phyloP scores from a whole-genome alignment of 2,113 vertebrate species.

The Halichoeres trimaculatus region DNA sequence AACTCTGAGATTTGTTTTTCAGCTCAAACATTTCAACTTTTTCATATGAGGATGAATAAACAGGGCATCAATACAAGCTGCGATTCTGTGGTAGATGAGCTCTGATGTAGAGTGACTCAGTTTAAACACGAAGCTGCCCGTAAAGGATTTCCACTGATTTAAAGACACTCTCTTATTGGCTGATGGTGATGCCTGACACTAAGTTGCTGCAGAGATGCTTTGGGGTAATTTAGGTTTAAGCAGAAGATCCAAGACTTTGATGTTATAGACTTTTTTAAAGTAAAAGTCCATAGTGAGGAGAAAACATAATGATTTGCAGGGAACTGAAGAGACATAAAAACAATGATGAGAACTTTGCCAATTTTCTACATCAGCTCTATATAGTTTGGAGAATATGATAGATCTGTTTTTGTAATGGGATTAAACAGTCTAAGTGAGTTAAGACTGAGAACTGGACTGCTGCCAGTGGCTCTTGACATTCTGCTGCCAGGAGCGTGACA shows the following conservation, averaged over 20 bases:
- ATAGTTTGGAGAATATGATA: constrained; percentile 39
- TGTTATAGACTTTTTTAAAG: constrained; percentile 15
- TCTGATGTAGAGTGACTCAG: constrained; percentile 8
- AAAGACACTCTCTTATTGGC: not conserved
- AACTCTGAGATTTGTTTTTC: not conserved
- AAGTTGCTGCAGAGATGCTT: constrained; percentile 20
- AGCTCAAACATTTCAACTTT: not conserved
- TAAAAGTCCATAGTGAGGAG: not conserved
- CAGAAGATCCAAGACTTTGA: constrained; percentile 18
- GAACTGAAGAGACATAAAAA: not conserved
- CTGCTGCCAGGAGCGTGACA: constrained; percentile 52
- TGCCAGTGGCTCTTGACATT: constrained; percentile 59
- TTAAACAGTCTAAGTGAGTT: constrained; percentile 55
- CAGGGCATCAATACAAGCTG: not conserved
- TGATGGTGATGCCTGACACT: constrained; percentile 10
- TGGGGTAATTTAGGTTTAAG: constrained; percentile 32
- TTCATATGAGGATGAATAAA: not conserved
- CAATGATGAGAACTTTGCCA: constrained; percentile 27
- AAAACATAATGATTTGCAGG: not conserved
- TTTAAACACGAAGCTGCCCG: constrained; percentile 23
- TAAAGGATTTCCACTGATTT: constrained; percentile 4
- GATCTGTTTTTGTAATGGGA: constrained; percentile 57
- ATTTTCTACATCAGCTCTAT: constrained; percentile 26
- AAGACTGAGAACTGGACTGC: constrained; percentile 46
- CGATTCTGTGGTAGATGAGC: not conserved